A percentile compares a stretch with the other conserved stretches of the same genome.
Conservation (phyloP, 1,140 invertebrate genomes). For the Pogonomyrmex californicus region DNA sequence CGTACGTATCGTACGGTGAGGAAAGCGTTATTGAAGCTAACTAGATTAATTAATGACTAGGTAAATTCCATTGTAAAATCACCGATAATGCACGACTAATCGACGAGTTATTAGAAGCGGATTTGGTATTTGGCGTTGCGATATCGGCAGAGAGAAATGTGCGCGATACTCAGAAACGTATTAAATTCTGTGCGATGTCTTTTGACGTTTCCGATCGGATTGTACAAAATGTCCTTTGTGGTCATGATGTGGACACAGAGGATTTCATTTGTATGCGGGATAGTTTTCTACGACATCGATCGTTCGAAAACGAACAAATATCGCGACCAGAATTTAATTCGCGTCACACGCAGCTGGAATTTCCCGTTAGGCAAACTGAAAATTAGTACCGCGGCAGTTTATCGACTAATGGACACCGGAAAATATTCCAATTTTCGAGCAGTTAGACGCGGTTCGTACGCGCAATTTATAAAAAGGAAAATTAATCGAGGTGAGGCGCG, state of each 20-base stretch:
- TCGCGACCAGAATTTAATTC: conserved; percentile 59
- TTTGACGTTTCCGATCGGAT: conserved; percentile 4
- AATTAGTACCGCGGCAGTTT: conserved; percentile 55
- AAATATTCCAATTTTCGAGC: conserved; percentile 58
- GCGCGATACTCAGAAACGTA: conserved; percentile 8
- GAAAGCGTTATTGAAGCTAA: not conserved
- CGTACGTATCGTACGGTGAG: too few relatives aligned
- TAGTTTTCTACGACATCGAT: conserved; percentile 50
- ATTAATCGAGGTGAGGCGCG: conserved; percentile 41
- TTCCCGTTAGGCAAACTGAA: conserved; percentile 51
- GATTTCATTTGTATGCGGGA: conserved; percentile 53
- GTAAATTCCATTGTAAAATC: not conserved
- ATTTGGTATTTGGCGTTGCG: not conserved
- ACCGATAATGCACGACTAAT: not conserved
- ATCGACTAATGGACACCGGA: conserved; percentile 60
- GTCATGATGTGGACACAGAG: not conserved
- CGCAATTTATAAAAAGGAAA: conserved; percentile 52
- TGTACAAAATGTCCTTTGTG: conserved; percentile 33
- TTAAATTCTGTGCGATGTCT: not conserved
- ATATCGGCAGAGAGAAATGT: not conserved
- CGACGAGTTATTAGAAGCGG: not conserved
- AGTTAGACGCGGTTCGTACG: conserved; percentile 35
- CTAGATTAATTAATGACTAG: not conserved
- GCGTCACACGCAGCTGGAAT: conserved; percentile 56
- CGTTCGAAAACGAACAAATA: conserved; percentile 43